A percentile compares a stretch with the other conserved stretches of the same genome.
Evolutionary conservation across 2,113 vertebrate genomes (phyloP).

Genomic region (Edolisoma coerulescens): DNA sequence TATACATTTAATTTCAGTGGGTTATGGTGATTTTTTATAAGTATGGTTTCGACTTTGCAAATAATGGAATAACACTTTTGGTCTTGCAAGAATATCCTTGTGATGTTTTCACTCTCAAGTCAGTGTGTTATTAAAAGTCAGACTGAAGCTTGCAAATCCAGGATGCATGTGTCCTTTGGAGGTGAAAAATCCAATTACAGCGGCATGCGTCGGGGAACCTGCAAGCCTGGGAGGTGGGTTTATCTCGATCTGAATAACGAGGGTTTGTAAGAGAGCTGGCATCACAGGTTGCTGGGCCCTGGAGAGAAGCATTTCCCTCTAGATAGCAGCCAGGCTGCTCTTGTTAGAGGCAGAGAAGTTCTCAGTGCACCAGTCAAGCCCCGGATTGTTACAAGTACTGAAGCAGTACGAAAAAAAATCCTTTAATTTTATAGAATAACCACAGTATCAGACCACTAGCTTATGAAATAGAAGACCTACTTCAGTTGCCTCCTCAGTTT

Average conservation of each 20-base stretch:
- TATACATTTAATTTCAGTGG: background rate
- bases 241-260: slow-evolving; percentile 8
- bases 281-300: slow-evolving; percentile 13
- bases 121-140: slow-evolving; percentile 29
- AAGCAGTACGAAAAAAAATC: background rate
- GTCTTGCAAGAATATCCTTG: background rate
- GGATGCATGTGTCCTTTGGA: slow-evolving; percentile 49
- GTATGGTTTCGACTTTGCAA: background rate
- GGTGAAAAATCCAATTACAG: slow-evolving; percentile 62
- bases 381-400: background rate
- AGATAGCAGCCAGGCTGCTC: slow-evolving; percentile 6
- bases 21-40: background rate
- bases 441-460: background rate
- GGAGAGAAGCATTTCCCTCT: slow-evolving; percentile 12
- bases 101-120: slow-evolving; percentile 6
- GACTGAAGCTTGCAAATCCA: slow-evolving; percentile 33
- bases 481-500: background rate
- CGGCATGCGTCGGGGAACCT: background rate
- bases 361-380: background rate
- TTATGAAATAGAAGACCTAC: slow-evolving; percentile 23
- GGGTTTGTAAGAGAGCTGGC: slow-evolving; percentile 24
- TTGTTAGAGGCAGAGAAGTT: slow-evolving; percentile 22
- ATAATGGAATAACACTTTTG: background rate
- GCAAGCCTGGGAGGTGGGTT: slow-evolving; percentile 30
- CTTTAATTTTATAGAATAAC: slow-evolving; percentile 18